Conservation (phyloP, 2,113 vertebrate genomes). For the Lasiurus borealis region DNA sequence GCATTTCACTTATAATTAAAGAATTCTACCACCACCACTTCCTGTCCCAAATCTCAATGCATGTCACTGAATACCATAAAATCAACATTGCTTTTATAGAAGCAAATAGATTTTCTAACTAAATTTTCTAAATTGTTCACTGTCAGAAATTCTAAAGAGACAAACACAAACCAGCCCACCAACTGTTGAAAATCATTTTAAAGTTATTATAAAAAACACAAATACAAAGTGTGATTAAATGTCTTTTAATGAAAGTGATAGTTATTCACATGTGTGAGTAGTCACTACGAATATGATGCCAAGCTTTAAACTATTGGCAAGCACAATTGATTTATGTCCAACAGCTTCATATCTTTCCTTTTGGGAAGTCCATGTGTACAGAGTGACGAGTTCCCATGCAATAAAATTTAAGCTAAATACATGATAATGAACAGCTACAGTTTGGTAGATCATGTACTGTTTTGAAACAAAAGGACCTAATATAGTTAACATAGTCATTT, state of each 20-base stretch:
- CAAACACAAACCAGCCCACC: slow-evolving; percentile 22
- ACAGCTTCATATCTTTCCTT: background rate
- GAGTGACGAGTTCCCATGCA: background rate
- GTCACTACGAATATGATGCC: background rate
- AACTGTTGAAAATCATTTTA: slow-evolving; percentile 61
- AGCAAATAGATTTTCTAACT: slow-evolving; percentile 17
- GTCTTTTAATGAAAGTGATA: slow-evolving; percentile 44
- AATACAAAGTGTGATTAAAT: slow-evolving; percentile 67
- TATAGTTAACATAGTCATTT: background rate
- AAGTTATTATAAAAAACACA: slow-evolving; percentile 43
- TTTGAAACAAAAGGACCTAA: slow-evolving; percentile 25
- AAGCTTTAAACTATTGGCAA: slow-evolving; percentile 48
- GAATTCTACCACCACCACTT: background rate
- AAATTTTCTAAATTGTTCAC: background rate
- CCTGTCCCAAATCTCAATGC: background rate
- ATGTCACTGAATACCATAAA: background rate
- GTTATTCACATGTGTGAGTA: slow-evolving; percentile 16
- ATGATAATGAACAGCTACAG: slow-evolving; percentile 23
- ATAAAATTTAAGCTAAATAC: slow-evolving; percentile 37
- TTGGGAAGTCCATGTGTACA: slow-evolving; percentile 28
- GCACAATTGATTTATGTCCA: slow-evolving; percentile 28
- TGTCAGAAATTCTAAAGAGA: slow-evolving; percentile 20
- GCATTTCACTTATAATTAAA: slow-evolving; percentile 14
- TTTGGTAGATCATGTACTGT: background rate
- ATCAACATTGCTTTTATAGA: background rate